Percentiles rank a stretch among this genome's conserved stretches.
phyloP scores from a whole-genome alignment of 2,888 invertebrate species.

The Agrotis exclamationis region DNA sequence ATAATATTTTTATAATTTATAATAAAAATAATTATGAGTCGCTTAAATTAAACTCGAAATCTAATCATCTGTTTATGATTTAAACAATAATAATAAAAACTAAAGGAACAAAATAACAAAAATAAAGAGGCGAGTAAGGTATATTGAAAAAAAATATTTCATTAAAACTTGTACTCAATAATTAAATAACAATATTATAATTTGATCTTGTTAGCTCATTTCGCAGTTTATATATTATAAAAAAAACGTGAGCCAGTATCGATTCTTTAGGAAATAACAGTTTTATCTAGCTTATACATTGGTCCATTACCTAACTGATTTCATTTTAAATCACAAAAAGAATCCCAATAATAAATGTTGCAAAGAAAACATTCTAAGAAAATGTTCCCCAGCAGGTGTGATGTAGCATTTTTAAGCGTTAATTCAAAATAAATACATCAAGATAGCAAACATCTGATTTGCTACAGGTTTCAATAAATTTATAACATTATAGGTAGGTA shows the following conservation, averaged over 20 bases:
- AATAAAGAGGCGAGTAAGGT: slow-evolving; percentile 88
- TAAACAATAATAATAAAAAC: slow-evolving; percentile 90
- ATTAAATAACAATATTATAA: slow-evolving; percentile 91
- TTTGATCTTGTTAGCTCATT: slow-evolving; percentile 89
- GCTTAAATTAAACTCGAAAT: slow-evolving; percentile 78
- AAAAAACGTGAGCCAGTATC: slow-evolving; percentile 83
- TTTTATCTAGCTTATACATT: slow-evolving; percentile 82
- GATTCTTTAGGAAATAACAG: slow-evolving; percentile 80
- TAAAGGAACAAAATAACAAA: slow-evolving; percentile 91
- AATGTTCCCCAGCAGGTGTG: slow-evolving; percentile 83
- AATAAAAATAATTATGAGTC: slow-evolving; percentile 82
- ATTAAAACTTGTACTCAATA: slow-evolving; percentile 91
- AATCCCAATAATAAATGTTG: slow-evolving; percentile 70
- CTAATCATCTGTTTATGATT: slow-evolving; percentile 82
- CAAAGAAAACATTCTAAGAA: slow-evolving; percentile 77
- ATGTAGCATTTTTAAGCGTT: slow-evolving; percentile 86
- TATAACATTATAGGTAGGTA: slow-evolving; percentile 83
- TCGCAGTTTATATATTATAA: slow-evolving; percentile 77
- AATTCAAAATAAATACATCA: slow-evolving; percentile 84
- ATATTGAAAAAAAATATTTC: slow-evolving; percentile 89
- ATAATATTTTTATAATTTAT: slow-evolving; percentile 78
- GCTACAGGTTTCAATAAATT: slow-evolving; percentile 80
- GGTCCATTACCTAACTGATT: slow-evolving; percentile 85
- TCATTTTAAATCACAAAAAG: slow-evolving; percentile 73
- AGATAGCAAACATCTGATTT: slow-evolving; percentile 80